A percentile compares a stretch with the other conserved stretches of the same genome.
These are phyloP conservation scores for Parnassius glacialis DNA, from an alignment of 2,888 invertebrate species.

Conservation along the genomic window DNA sequence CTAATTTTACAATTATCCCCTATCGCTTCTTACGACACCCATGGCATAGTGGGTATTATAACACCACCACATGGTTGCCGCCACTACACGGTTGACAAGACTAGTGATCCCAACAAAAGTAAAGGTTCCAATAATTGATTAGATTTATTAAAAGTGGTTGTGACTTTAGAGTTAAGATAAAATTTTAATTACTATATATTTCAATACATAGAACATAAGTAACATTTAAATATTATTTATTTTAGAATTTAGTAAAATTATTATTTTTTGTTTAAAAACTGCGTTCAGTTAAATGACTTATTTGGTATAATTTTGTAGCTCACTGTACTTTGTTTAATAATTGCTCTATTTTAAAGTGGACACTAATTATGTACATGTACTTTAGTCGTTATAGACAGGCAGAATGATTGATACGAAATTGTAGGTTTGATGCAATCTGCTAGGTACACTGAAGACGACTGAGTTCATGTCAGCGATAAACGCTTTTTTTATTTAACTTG, in stretches of 20 bases:
- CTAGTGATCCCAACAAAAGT: too few relatives aligned
- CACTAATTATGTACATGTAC: slow-evolving; percentile 33
- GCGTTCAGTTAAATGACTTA: not conserved
- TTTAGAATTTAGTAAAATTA: not conserved
- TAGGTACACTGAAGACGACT: slow-evolving; percentile 6
- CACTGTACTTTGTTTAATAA: slow-evolving; percentile 32
- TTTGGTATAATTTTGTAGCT: slow-evolving; percentile 1
- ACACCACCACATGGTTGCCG: too few relatives aligned
- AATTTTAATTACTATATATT: too few relatives aligned
- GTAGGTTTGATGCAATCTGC: slow-evolving; percentile 26
- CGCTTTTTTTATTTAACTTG: not conserved
- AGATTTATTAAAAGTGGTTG: too few relatives aligned
- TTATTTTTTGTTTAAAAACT: not conserved
- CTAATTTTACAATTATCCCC: too few relatives aligned
- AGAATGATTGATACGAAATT: slow-evolving; percentile 34
- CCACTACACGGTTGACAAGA: too few relatives aligned
- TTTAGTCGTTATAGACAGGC: slow-evolving; percentile 29
- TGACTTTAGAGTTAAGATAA: too few relatives aligned
- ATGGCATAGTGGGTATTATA: too few relatives aligned
- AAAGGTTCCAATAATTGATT: too few relatives aligned
- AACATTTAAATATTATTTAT: too few relatives aligned
- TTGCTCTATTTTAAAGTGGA: slow-evolving; percentile 33
- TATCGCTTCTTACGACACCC: too few relatives aligned
- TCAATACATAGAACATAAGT: too few relatives aligned
- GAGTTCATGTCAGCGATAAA: slow-evolving; percentile 7